Evolutionary conservation across 2,888 invertebrate genomes (phyloP), one percentile per base, ranked within the genome.

Genomic region (Sphaerophoria rueppellii): DNA sequence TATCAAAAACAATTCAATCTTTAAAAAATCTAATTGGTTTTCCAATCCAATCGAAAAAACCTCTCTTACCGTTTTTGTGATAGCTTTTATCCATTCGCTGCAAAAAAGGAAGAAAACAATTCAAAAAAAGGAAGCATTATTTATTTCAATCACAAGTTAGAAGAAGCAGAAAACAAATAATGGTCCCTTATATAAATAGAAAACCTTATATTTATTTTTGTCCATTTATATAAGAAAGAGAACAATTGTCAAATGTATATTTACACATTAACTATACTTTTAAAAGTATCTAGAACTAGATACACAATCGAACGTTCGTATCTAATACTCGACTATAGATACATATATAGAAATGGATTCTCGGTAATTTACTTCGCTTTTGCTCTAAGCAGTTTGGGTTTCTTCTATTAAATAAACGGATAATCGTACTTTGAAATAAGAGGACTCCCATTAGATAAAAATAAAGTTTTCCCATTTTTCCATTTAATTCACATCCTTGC

Each of bases 1-100:
- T 50, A 43, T 9, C 79, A 6, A 58, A 2, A 67, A 34, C 12
- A 65, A 74, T 60, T 24, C 37, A 50, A 67, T 52, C 24, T n/a
- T 32, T n/a, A 58, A 6, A 70, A 65, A 75, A 46, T 43, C 50
- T 34, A 24, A 60, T 48, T 50, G n/a, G 6, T 48, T 52, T 24
- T 12, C 11, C 14, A n/a, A 9, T 24, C 24, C 4, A 24, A 37
- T 50, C 37, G n/a, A 35, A 37, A 16, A 65, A 58, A 65, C 35
- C 40, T 4, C 43, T 93, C 95, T 94, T 92, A 95, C 95, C 91
- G 96, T 96, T 92, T 95, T 95, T 87, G 95, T 95, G 89, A 96
- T 96, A 72, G 96, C 96, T 74, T 95, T 93, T 93, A 96, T 95
- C 96, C 96, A 96, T 88, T 95, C 96, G 91, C 96, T 96, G 92